Percentiles rank a stretch among this genome's conserved stretches.
phyloP scores from a whole-genome alignment of 2,113 vertebrate species.

The Callaeas wilsoni region DNA sequence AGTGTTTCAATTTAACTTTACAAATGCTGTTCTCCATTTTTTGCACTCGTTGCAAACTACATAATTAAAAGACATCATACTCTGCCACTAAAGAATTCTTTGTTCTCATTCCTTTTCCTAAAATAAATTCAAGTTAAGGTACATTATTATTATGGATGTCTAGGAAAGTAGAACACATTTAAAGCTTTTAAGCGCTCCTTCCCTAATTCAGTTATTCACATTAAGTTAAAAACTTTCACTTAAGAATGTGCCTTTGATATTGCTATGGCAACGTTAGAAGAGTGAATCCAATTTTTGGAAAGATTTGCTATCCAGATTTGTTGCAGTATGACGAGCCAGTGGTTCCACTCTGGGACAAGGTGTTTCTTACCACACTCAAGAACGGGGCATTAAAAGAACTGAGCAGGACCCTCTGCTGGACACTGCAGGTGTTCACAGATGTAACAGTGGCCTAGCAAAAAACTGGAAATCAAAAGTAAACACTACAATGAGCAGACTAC shows the following conservation, averaged over 20 bases:
- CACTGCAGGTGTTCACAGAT: background rate
- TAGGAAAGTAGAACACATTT: background rate
- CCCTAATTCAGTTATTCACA: background rate
- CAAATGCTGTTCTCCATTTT: background rate
- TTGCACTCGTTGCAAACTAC: background rate
- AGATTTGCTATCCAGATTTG: background rate
- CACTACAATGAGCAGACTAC: background rate
- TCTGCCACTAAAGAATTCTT: background rate
- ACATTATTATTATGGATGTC: background rate
- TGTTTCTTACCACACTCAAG: background rate
- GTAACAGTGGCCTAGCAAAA: background rate
- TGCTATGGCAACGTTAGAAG: background rate
- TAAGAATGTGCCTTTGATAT: background rate
- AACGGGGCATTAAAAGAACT: background rate
- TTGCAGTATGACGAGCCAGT: background rate
- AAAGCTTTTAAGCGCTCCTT: background rate
- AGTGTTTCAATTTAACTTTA: background rate
- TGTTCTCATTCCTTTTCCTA: background rate
- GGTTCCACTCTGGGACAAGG: background rate
- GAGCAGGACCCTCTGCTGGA: background rate
- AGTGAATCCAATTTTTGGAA: background rate
- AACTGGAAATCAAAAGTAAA: background rate
- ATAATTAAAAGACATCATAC: background rate
- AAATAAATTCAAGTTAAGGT: conserved; percentile 7
- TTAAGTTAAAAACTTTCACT: background rate